Evolutionary conservation across 2,797 vertebrate genomes (phyloP).

Genomic region (Vireo griseus): DNA sequence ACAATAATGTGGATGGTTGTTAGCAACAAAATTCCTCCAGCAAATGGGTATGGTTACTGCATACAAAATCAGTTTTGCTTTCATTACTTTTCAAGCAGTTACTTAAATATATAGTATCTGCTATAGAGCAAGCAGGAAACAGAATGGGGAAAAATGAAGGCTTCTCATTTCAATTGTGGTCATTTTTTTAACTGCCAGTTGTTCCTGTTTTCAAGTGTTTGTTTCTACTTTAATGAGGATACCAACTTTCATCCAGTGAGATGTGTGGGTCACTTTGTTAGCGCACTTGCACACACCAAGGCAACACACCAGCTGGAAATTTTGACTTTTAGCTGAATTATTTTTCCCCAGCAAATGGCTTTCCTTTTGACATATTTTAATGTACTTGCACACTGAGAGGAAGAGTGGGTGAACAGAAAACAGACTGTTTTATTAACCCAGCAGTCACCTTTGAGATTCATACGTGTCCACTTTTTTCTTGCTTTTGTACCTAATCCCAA

Average conservation of each 20-base stretch:
- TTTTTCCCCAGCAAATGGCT: conserved; percentile 75
- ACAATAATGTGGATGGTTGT: conserved; percentile 7
- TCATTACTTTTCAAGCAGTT: conserved; percentile 62
- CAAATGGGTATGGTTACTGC: conserved; percentile 14
- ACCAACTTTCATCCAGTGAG: conserved; percentile 79
- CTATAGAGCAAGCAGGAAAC: conserved; percentile 35
- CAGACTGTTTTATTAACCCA: conserved; percentile 83
- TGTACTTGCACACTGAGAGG: conserved; percentile 82
- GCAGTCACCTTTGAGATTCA: conserved; percentile 82
- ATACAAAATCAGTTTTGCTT: conserved; percentile 58
- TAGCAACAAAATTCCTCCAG: conserved; percentile 17
- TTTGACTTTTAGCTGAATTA: conserved; percentile 79
- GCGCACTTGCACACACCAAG: conserved; percentile 67
- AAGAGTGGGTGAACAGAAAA: conserved; percentile 83
- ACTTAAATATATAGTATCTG: conserved; percentile 24
- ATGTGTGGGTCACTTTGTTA: conserved; percentile 77
- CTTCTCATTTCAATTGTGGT: conserved; percentile 41
- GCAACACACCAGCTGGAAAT: conserved; percentile 75
- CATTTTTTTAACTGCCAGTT: conserved; percentile 63
- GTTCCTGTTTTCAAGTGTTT: conserved; percentile 79
- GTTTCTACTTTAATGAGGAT: conserved; percentile 83
- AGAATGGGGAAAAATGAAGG: conserved; percentile 36
- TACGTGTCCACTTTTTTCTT: conserved; percentile 75
- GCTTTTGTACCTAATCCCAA: conserved; percentile 82
- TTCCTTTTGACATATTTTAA: conserved; percentile 85